These are phyloP conservation scores for Solenodon paradoxus DNA, from an alignment of 2,113 vertebrate species.

Conservation along the genomic window DNA sequence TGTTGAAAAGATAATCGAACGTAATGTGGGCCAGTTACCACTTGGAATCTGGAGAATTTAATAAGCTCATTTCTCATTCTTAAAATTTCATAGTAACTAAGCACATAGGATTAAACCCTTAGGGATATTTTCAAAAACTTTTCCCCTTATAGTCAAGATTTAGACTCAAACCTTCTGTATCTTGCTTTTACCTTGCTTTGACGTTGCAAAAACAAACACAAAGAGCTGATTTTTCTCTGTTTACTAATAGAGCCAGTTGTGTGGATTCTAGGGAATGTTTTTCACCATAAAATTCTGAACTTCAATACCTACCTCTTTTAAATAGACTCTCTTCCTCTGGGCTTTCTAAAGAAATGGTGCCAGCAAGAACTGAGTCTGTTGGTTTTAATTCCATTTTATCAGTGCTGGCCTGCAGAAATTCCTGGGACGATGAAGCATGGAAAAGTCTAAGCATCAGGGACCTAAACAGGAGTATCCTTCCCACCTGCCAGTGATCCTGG, in stretches of 20 bases:
- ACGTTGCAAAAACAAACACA: no score
- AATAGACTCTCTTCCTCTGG: constrained; percentile 2
- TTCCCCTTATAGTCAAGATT: neutral
- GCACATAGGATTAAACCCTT: neutral
- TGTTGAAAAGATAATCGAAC: neutral
- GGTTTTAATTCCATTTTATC: neutral
- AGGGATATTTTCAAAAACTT: neutral
- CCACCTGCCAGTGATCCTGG: neutral
- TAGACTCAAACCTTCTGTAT: neutral
- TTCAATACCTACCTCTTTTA: neutral
- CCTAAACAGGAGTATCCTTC: neutral
- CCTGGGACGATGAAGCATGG: neutral
- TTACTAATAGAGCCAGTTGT: neutral
- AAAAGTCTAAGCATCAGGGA: neutral
- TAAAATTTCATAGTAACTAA: neutral
- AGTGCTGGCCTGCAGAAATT: neutral
- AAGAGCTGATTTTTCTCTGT: constrained; percentile 7
- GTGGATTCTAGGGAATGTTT: neutral
- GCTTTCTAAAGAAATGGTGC: constrained; percentile 29
- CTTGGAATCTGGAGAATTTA: neutral
- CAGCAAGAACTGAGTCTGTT: neutral
- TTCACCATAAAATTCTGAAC: neutral
- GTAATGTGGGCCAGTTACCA: neutral
- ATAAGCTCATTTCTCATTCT: neutral
- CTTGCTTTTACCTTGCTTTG: neutral